These are phyloP conservation scores for Hetaerina titia DNA, from an alignment of 2,888 invertebrate species.

Conservation along the genomic window DNA sequence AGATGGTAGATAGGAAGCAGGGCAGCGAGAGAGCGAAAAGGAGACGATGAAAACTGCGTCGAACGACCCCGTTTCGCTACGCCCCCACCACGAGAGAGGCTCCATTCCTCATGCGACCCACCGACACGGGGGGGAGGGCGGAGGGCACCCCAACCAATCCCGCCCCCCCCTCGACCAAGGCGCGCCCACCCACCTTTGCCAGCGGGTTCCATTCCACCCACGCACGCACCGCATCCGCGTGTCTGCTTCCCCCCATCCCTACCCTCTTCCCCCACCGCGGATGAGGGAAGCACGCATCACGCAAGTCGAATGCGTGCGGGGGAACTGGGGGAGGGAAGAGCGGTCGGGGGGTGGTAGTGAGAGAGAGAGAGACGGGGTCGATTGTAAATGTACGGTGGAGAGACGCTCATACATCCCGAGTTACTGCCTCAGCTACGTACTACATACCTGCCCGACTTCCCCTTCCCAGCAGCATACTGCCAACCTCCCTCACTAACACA, in stretches of 20 bases:
- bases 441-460: neutral
- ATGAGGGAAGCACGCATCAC: slow-evolving; percentile 71
- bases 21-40: neutral
- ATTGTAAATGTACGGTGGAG: neutral
- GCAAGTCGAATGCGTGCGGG: slow-evolving; percentile 73
- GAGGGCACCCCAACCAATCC: slow-evolving; percentile 73
- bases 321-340: slow-evolving; percentile 74
- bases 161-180: slow-evolving; percentile 73
- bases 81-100: neutral
- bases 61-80: slow-evolving; percentile 29
- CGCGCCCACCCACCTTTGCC: slow-evolving; percentile 66
- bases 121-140: neutral
- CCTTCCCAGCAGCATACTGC: neutral
- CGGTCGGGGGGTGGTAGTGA: slow-evolving; percentile 74
- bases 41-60: slow-evolving; percentile 5
- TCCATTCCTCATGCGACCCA: neutral
- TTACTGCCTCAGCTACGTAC: neutral
- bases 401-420: neutral
- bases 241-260: neutral
- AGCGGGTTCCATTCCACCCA: slow-evolving; percentile 69
- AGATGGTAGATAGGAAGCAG: neutral
- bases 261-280: neutral
- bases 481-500: slow-evolving; percentile 76
- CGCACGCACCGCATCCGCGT: neutral
- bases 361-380: too few relatives aligned